These are phyloP conservation scores for Apostichopus leukothele DNA, from an alignment of 53 echinoderm and acorn worm genomes.

Conservation along the genomic window DNA sequence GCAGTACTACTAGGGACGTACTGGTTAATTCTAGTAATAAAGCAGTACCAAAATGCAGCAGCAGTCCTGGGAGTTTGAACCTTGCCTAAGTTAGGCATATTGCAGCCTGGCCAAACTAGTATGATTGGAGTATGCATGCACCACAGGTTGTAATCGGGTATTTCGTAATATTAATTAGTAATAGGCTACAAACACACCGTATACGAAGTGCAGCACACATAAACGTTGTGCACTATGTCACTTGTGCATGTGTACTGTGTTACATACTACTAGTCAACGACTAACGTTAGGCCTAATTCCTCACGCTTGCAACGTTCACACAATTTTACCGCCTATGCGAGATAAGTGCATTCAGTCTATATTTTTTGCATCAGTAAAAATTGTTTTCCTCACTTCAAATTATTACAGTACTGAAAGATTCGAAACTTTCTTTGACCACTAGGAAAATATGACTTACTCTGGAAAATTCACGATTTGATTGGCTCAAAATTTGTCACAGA, in stretches of 20 bases:
- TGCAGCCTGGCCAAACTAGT: no score
- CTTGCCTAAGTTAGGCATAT: no score
- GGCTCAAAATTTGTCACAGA: constrained; percentile 43
- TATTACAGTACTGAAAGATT: background rate
- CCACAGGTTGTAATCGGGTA: no score
- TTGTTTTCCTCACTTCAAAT: background rate
- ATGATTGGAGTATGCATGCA: no score
- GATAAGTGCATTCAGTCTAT: background rate
- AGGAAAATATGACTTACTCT: constrained; percentile 31
- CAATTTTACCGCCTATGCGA: constrained; percentile 36
- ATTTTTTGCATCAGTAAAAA: background rate
- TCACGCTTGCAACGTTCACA: constrained; percentile 9
- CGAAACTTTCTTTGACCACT: background rate
- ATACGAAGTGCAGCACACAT: no score
- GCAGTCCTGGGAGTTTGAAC: no score
- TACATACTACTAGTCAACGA: background rate
- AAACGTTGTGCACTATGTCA: no score
- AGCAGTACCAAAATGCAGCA: no score
- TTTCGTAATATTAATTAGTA: no score
- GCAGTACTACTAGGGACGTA: no score
- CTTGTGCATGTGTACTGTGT: background rate
- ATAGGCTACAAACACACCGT: no score
- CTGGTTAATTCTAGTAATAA: no score
- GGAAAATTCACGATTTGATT: constrained; percentile 41
- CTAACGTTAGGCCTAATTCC: background rate